phyloP scores from a whole-genome alignment of 2,797 vertebrate genomes.

The Macrochelys suwanniensis region DNA sequence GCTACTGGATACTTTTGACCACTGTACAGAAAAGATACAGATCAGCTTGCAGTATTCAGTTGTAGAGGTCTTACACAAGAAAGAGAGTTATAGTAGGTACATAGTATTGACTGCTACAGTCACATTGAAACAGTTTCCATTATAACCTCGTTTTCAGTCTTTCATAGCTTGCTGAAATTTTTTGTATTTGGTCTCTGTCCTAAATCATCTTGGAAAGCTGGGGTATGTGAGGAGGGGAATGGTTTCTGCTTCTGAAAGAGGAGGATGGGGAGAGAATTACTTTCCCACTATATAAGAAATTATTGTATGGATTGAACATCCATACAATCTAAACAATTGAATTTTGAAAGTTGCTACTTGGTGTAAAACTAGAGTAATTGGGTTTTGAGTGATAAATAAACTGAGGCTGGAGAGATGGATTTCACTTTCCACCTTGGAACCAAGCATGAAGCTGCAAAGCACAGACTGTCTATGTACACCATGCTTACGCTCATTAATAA shows the following conservation, averaged over 20 bases:
- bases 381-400: conserved; percentile 13
- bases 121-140: not conserved
- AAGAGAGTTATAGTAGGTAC: not conserved
- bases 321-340: not conserved
- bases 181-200: not conserved
- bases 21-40: not conserved
- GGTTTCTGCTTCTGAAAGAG: not conserved
- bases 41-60: not conserved
- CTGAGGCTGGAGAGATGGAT: conserved; percentile 1
- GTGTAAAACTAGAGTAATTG: not conserved
- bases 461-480: too few species aligned
- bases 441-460: not conserved
- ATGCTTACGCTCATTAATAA: too few species aligned
- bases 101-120: fast-evolving
- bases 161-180: not conserved
- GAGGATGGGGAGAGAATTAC: not conserved
- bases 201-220: not conserved
- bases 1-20: not conserved
- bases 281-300: not conserved
- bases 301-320: not conserved
- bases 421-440: conserved; percentile 42
- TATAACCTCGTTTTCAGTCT: not conserved
- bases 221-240: not conserved
- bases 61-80: not conserved
- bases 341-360: too few species aligned